phyloP scores from a whole-genome alignment of 1,140 invertebrate species.

The Sycophila sp. region DNA sequence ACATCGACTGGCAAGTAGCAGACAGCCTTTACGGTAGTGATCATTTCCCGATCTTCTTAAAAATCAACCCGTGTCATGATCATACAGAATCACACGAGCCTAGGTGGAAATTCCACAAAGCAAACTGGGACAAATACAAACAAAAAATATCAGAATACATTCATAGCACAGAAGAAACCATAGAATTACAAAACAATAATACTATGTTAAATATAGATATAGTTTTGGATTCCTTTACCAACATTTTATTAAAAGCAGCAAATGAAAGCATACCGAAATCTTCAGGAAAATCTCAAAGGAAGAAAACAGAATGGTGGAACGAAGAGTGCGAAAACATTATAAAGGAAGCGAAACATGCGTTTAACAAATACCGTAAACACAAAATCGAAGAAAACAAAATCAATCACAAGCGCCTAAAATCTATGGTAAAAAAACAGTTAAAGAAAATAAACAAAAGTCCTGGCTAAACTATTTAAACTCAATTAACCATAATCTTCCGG shows the following conservation, averaged over 20 bases:
- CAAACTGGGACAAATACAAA: neutral
- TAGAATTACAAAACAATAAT: neutral
- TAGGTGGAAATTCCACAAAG: neutral
- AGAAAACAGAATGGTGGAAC: neutral
- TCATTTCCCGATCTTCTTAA: constrained; percentile 47
- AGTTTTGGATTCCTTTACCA: neutral
- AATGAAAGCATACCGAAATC: neutral
- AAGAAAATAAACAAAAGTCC: neutral
- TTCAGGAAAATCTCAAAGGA: neutral
- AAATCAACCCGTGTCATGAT: too few species aligned
- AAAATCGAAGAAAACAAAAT: neutral
- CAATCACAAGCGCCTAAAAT: neutral
- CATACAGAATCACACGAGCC: too few species aligned
- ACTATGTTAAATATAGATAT: neutral
- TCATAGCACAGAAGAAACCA: neutral
- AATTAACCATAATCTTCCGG: neutral
- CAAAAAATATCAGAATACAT: neutral
- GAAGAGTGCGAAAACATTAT: neutral
- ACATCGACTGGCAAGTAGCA: constrained; percentile 46
- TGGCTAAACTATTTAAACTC: neutral
- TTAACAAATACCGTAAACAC: neutral
- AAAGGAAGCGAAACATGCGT: neutral
- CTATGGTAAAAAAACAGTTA: neutral
- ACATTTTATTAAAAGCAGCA: neutral
- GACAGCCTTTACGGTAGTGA: constrained; percentile 47